Base-by-base conservation (phyloP, 2,113 vertebrate genomes). In the Dromiciops gliroides region DNA sequence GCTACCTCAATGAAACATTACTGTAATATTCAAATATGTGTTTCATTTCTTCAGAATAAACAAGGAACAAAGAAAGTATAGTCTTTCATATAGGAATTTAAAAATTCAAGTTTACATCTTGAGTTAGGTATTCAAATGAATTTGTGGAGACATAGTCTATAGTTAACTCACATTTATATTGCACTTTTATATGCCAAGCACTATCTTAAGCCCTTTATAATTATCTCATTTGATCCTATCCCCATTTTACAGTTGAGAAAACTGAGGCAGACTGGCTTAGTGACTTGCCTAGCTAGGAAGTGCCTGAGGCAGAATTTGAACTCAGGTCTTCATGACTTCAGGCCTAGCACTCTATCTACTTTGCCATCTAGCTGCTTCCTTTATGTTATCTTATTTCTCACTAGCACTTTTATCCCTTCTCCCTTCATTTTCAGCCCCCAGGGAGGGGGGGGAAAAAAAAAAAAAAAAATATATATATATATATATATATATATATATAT, bases 71-170 rank as follows among this genome's bases (percentile, higher is more conserved):
- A 67, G 31, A 75, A 75, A 4, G 12, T n/a, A 19, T 19, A 19
- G 14, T 19, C 37, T 75, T 75, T 75, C 60, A 75, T 44, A 4
- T 92, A 60, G 96, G 52, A 93, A 51, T 47, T 90, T 11, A 49
- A 56, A 95, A 50, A 94, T 94, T 92, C 67, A 94, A 3, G 67
- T 89, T 90, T 26, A 91, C n/a, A 52, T 52, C 89, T 97, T 75
- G 48, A 90, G 25, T 92, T 92, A 16, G 22, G 89, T 89, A 95
- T 49, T 95, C 28, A 96, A 48, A 91, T 60, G 48, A 93, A 88
- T 90, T 90, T 49, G 26, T 90, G 89, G 28, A 90, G 2, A 14
- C 89, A 91, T 83, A 94, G 51, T 31, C 3, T 60, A 31, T 60
- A 60, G 28, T 3, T 51, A 51, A 56, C 26, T 56, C 7, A 56